A percentile compares a stretch with the other conserved stretches of the same genome.
Conservation (phyloP, 2,888 invertebrate species). For the Agriopis marginaria region DNA sequence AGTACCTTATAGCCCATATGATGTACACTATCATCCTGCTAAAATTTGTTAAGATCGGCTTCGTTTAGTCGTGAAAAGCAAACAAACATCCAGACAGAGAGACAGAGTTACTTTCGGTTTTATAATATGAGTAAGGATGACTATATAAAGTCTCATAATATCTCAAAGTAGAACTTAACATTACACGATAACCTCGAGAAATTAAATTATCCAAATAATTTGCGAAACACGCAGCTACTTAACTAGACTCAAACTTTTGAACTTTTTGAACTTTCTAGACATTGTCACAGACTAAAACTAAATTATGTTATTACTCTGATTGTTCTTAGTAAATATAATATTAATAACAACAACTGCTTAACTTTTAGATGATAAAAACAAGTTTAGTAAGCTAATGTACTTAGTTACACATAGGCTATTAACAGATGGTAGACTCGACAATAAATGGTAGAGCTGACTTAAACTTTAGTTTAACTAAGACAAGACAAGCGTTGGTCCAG, state of each 20-base stretch:
- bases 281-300: neutral
- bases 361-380: neutral
- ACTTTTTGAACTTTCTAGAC: neutral
- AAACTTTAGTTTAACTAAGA: too few relatives aligned
- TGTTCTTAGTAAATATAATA: neutral
- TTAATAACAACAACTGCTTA: neutral
- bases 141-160: neutral
- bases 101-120: too few relatives aligned
- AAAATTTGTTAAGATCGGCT: too few relatives aligned
- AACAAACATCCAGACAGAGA: too few relatives aligned
- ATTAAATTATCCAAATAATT: conserved; percentile 1
- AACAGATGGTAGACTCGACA: neutral
- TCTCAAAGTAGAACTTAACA: neutral
- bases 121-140: too few relatives aligned
- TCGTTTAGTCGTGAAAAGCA: too few relatives aligned
- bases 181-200: neutral
- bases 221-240: neutral
- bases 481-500: too few relatives aligned
- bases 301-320: neutral
- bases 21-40: too few relatives aligned
- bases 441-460: too few relatives aligned
- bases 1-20: too few relatives aligned
- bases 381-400: neutral
- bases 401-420: neutral
- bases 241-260: neutral